A percentile compares a stretch with the other conserved stretches of the same genome.
phyloP scores from a whole-genome alignment of 1,140 invertebrate species.

The Tribolium castaneum region DNA sequence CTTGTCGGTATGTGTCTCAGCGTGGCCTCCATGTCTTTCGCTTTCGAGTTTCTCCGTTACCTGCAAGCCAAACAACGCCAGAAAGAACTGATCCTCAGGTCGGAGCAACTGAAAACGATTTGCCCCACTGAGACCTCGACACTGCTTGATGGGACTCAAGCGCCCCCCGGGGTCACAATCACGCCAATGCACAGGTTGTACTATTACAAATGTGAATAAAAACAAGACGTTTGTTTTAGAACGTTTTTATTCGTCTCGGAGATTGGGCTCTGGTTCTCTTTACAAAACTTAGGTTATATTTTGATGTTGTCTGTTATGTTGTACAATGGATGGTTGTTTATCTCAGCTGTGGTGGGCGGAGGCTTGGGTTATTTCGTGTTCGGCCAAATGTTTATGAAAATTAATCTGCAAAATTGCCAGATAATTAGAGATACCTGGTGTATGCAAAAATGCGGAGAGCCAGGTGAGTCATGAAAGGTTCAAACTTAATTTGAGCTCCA shows the following conservation, averaged over 20 bases:
- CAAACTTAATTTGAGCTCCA: not conserved
- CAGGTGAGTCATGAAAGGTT: conserved; percentile 49
- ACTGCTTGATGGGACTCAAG: conserved; percentile 45
- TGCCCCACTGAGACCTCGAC: conserved; percentile 58
- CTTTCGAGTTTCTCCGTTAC: conserved; percentile 61
- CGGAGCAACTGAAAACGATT: conserved; percentile 59
- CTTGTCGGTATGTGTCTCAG: conserved; percentile 57
- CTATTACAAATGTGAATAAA: not conserved
- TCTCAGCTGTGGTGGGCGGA: conserved; percentile 81
- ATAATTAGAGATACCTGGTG: conserved; percentile 61
- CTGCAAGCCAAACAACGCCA: conserved; percentile 61
- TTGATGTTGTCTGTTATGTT: conserved; percentile 93
- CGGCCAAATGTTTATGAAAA: conserved; percentile 63
- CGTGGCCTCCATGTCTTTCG: conserved; percentile 56
- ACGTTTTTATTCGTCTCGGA: conserved; percentile 56
- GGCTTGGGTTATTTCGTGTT: conserved; percentile 77
- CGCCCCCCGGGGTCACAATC: conserved; percentile 48
- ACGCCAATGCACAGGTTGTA: conserved; percentile 54
- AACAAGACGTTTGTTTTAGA: conserved; percentile 50
- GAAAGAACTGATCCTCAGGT: conserved; percentile 56
- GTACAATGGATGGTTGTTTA: conserved; percentile 85
- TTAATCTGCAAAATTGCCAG: conserved; percentile 63
- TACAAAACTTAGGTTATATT: conserved; percentile 75
- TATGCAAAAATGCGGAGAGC: conserved; percentile 57
- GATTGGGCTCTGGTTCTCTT: conserved; percentile 57